Evolutionary conservation across 2,113 vertebrate genomes (phyloP).

Genomic region (Bettongia penicillata): DNA sequence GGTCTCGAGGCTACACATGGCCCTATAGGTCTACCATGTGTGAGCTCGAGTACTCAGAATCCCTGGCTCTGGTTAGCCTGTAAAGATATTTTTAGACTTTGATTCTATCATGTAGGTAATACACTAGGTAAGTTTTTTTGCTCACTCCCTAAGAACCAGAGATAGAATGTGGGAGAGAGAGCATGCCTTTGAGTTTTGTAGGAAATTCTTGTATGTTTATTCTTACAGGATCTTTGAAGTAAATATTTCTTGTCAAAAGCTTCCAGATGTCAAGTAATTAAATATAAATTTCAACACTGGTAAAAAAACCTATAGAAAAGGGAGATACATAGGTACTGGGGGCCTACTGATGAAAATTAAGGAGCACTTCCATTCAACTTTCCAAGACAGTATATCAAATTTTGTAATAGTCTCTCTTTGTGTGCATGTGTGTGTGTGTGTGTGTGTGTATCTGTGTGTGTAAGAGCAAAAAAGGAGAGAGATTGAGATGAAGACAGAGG

Average conservation of each 20-base stretch:
- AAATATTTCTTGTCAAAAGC: neutral
- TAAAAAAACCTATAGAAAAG: neutral
- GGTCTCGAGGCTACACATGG: too few species aligned
- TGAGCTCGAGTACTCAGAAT: too few species aligned
- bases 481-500: neutral
- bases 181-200: neutral
- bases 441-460: rapidly evolving
- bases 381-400: neutral
- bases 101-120: neutral
- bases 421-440: neutral
- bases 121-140: neutral
- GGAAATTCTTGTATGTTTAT: neutral
- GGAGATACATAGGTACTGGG: neutral
- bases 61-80: neutral
- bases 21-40: too few species aligned
- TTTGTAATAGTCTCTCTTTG: neutral
- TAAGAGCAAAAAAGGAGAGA: rapidly evolving
- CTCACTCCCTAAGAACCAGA: neutral
- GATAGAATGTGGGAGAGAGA: neutral
- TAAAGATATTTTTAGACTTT: rapidly evolving
- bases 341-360: neutral
- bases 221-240: neutral
- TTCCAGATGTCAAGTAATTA: neutral
- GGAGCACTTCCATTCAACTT: neutral
- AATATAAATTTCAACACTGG: neutral